These are phyloP conservation scores for Phylloscopus trochilus DNA, from an alignment of 2,113 vertebrate species.

Conservation along the genomic window DNA sequence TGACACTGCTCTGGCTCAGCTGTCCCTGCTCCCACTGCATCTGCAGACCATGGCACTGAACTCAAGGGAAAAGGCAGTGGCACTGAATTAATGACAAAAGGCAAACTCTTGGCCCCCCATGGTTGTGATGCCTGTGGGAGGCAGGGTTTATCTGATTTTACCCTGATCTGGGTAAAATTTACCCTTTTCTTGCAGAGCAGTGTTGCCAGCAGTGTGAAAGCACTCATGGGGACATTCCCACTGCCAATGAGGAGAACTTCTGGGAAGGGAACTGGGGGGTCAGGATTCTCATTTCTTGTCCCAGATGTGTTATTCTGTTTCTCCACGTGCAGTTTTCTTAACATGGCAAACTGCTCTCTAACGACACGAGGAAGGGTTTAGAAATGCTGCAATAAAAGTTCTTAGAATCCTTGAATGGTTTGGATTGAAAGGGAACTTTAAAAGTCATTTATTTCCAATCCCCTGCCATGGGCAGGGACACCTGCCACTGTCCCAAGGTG, in stretches of 20 bases:
- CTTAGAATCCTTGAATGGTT: not conserved
- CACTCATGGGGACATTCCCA: not conserved
- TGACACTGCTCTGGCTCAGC: not conserved
- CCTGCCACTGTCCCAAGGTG: fast-evolving
- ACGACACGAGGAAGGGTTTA: fast-evolving
- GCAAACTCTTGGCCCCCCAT: not conserved
- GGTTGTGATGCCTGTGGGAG: not conserved
- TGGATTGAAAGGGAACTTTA: not conserved
- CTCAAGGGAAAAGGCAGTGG: not conserved
- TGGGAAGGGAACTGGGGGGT: not conserved
- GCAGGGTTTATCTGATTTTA: not conserved
- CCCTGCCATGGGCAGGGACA: not conserved
- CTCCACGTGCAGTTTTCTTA: fast-evolving
- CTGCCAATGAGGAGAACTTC: fast-evolving
- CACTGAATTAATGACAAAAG: not conserved
- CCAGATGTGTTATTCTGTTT: not conserved
- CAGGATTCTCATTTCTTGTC: not conserved
- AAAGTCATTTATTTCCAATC: not conserved
- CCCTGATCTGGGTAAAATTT: not conserved
- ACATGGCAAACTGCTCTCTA: not conserved
- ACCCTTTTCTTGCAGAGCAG: not conserved
- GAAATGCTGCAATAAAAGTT: not conserved
- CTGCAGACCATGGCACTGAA: not conserved
- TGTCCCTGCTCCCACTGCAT: not conserved
- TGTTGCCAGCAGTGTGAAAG: fast-evolving